These are phyloP conservation scores for Chanos chanos DNA, from an alignment of 2,797 vertebrate genomes.

Conservation along the genomic window DNA sequence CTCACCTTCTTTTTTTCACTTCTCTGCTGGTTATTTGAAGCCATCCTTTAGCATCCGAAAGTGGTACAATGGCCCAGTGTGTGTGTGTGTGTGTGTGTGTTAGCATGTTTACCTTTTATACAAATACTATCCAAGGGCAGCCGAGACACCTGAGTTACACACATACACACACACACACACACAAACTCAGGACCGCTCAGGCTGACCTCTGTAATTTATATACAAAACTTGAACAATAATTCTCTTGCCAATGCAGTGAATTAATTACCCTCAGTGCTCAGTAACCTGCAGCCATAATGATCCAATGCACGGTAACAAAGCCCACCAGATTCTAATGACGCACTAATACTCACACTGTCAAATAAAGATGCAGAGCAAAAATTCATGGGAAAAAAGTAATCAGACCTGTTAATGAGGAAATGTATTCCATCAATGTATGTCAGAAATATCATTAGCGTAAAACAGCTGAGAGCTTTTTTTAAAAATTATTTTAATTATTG, in stretches of 20 bases:
- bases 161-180: constrained; percentile 58
- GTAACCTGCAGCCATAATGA: constrained; percentile 65
- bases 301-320: constrained; percentile 60
- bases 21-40: constrained; percentile 1
- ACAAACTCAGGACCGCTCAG: constrained; percentile 59
- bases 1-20: neutral
- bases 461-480: too few relatives aligned
- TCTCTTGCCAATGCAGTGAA: constrained; percentile 33
- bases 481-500: too few relatives aligned
- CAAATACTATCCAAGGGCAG: neutral
- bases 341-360: constrained; percentile 7
- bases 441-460: too few relatives aligned
- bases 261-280: constrained; percentile 61
- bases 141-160: neutral
- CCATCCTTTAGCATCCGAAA: neutral
- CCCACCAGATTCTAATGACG: constrained; percentile 51
- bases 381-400: constrained; percentile 38
- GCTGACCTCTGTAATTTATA: constrained; percentile 69
- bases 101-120: neutral
- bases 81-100: neutral
- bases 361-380: constrained; percentile 38
- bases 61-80: neutral
- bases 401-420: constrained; percentile 16
- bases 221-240: constrained; percentile 69
- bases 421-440: neutral